These are phyloP conservation scores for Camponotus fellah DNA, from an alignment of 2,888 invertebrate genomes.

Conservation along the genomic window DNA sequence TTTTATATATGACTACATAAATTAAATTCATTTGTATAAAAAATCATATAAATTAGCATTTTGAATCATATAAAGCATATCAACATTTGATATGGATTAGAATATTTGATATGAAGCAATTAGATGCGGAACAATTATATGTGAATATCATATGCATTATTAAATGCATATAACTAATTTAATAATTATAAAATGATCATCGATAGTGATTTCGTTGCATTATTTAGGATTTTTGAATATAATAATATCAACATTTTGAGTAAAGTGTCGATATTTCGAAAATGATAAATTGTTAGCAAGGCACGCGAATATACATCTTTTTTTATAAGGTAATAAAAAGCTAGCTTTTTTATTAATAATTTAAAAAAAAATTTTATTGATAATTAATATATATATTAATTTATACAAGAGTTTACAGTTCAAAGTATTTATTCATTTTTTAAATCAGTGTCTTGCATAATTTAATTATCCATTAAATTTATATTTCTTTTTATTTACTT, in stretches of 20 bases:
- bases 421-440: slow-evolving; percentile 1
- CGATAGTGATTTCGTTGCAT: not conserved
- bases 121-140: not conserved
- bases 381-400: not conserved
- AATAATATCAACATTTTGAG: slow-evolving; percentile 3
- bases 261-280: not conserved
- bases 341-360: not conserved
- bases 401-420: not conserved
- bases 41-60: not conserved
- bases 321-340: not conserved
- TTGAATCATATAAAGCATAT: no score
- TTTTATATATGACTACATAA: not conserved
- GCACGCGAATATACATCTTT: not conserved
- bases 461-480: slow-evolving; percentile 20
- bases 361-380: no score
- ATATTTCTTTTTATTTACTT: not conserved
- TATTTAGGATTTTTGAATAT: not conserved
- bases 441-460: slow-evolving; percentile 6
- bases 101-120: no score
- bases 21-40: not conserved
- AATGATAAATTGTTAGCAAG: not conserved
- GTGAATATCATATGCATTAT: not conserved
- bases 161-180: not conserved
- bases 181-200: not conserved
- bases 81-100: not conserved